Evolutionary conservation across 2,888 invertebrate genomes (phyloP).

Genomic region (Cynaeus angustus): DNA sequence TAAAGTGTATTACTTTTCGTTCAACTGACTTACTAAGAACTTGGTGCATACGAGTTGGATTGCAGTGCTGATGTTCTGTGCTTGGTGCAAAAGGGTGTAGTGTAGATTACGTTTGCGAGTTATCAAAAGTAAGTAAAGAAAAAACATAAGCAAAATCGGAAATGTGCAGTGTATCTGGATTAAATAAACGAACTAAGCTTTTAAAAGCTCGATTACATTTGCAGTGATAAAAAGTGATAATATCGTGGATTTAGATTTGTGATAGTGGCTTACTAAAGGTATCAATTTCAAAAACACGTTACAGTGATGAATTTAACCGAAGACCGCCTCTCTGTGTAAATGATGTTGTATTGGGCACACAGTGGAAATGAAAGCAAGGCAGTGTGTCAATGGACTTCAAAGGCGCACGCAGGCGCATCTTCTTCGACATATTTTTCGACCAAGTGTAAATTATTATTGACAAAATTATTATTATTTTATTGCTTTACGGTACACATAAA

Average conservation of each 20-base stretch:
- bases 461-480: constrained; percentile 32
- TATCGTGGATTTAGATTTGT: constrained; percentile 3
- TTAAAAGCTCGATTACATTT: neutral
- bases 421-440: constrained; percentile 58
- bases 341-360: constrained; percentile 70
- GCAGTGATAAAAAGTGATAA: constrained; percentile 1
- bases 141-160: constrained; percentile 6
- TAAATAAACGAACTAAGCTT: neutral
- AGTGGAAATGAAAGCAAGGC: constrained; percentile 73
- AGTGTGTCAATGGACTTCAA: constrained; percentile 72
- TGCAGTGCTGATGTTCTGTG: constrained; percentile 51
- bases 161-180: constrained; percentile 29
- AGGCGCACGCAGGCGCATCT: constrained; percentile 61
- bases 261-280: constrained; percentile 10
- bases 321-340: constrained; percentile 65
- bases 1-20: constrained; percentile 70
- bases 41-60: constrained; percentile 29
- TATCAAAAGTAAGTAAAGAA: constrained; percentile 49
- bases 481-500: constrained; percentile 38
- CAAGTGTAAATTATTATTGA: constrained; percentile 59
- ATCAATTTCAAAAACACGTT: constrained; percentile 28
- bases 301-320: constrained; percentile 11
- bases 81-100: constrained; percentile 45
- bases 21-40: constrained; percentile 52
- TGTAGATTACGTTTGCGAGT: constrained; percentile 41